These are phyloP conservation scores for Darwinula stevensoni DNA, from an alignment of 2,888 invertebrate species.

Conservation along the genomic window DNA sequence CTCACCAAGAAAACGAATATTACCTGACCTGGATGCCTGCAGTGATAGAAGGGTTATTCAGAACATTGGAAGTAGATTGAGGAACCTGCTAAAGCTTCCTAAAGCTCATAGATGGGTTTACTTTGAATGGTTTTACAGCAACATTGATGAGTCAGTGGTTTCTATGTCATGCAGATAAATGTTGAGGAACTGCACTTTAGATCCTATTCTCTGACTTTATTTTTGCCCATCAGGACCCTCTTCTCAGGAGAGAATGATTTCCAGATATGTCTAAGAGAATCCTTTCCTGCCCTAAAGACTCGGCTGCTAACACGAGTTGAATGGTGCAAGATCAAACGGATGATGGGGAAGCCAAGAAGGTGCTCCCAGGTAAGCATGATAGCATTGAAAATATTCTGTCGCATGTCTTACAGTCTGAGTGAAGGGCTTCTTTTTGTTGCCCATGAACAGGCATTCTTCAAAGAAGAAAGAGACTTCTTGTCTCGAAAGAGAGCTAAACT, in stretches of 20 bases:
- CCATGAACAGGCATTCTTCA: slow-evolving; percentile 26
- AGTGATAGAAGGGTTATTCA: slow-evolving; percentile 59
- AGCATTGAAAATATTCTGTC: slow-evolving; percentile 1
- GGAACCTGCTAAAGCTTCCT: slow-evolving; percentile 80
- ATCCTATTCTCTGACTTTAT: too few relatives aligned
- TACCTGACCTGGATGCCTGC: too few relatives aligned
- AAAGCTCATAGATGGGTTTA: slow-evolving; percentile 99
- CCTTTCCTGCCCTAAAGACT: slow-evolving; percentile 69
- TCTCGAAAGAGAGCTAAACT: slow-evolving; percentile 73
- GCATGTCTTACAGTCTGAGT: slow-evolving; percentile 2
- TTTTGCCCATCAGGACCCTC: too few relatives aligned
- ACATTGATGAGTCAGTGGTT: slow-evolving; percentile 67
- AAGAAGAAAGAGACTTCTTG: slow-evolving; percentile 68
- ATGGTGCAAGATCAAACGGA: slow-evolving; percentile 76
- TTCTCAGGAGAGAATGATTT: slow-evolving; percentile 94
- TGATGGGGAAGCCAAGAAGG: slow-evolving; percentile 90
- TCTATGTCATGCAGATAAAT: neutral
- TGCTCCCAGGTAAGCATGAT: slow-evolving; percentile 38
- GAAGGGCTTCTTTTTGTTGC: neutral
- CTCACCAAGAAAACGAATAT: too few relatives aligned
- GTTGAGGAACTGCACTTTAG: too few relatives aligned
- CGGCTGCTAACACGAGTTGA: slow-evolving; percentile 55
- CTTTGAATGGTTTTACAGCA: slow-evolving; percentile 98
- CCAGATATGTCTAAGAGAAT: slow-evolving; percentile 64
- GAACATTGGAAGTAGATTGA: slow-evolving; percentile 52